phyloP scores from a whole-genome alignment of 2,888 invertebrate species.

The Campoplex capitator region DNA sequence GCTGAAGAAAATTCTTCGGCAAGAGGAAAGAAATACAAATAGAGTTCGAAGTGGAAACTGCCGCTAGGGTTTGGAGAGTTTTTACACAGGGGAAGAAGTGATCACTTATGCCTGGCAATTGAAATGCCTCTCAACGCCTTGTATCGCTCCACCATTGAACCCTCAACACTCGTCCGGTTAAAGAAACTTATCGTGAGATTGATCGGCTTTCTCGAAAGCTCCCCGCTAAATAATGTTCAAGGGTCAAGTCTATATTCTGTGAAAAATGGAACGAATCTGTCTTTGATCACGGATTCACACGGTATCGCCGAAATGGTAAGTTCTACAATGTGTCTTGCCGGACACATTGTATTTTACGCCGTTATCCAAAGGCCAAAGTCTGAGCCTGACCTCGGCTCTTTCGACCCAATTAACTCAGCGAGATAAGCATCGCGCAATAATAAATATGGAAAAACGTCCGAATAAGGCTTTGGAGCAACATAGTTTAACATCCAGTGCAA shows the following conservation, averaged over 20 bases:
- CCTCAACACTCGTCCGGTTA: not conserved
- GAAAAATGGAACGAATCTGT: not conserved
- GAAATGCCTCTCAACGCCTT: constrained; percentile 10
- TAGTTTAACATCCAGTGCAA: not conserved
- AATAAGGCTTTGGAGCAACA: not conserved
- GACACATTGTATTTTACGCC: not conserved
- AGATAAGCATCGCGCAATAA: not conserved
- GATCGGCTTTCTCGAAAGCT: not conserved
- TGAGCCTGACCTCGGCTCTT: not conserved
- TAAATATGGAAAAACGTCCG: not conserved
- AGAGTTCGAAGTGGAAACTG: not conserved
- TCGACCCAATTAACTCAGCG: not conserved
- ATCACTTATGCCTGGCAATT: constrained; percentile 35
- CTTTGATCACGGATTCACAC: not conserved
- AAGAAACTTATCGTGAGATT: not conserved
- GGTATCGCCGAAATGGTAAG: not conserved
- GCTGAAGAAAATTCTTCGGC: not conserved
- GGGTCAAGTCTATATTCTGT: not conserved
- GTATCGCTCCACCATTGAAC: not conserved
- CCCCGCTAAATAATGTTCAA: not conserved
- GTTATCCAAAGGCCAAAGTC: not conserved
- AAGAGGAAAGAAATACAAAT: too few species aligned
- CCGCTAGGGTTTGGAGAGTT: constrained; percentile 23
- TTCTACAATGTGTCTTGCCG: not conserved
- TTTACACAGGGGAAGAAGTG: constrained; percentile 12